Conservation (phyloP, 2,797 vertebrate species). For the Loris lydekkerianus region DNA sequence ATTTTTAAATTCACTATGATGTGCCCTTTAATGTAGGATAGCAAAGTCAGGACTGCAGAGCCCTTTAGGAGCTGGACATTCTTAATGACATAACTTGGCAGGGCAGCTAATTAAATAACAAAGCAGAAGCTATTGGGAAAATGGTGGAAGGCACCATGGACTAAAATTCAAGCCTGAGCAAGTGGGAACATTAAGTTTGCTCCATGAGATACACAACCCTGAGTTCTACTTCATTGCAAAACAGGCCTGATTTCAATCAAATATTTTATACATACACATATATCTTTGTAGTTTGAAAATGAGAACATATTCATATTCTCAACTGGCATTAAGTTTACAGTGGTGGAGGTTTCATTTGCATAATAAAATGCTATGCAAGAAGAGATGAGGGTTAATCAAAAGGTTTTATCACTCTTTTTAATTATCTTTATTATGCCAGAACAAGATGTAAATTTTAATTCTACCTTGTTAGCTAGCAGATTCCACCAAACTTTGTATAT, state of each 20-base stretch:
- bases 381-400: slow-evolving; percentile 88
- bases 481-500: slow-evolving; percentile 88
- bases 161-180: slow-evolving; percentile 60
- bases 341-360: slow-evolving; percentile 85
- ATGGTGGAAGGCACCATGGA: neutral
- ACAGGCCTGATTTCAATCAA: slow-evolving; percentile 63
- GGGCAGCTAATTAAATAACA: slow-evolving; percentile 78
- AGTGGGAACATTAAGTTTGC: slow-evolving; percentile 57
- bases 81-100: slow-evolving; percentile 57
- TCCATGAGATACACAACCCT: neutral
- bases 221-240: slow-evolving; percentile 76
- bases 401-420: slow-evolving; percentile 89
- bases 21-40: slow-evolving; percentile 12
- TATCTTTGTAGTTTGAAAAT: slow-evolving; percentile 82
- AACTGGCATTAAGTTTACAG: slow-evolving; percentile 85
- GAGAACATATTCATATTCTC: slow-evolving; percentile 81
- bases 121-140: slow-evolving; percentile 71
- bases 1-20: neutral
- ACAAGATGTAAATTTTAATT: slow-evolving; percentile 91
- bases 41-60: neutral
- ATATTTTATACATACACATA: neutral
- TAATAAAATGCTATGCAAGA: slow-evolving; percentile 84
- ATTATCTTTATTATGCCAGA: slow-evolving; percentile 88
- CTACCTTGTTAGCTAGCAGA: slow-evolving; percentile 89
- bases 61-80: neutral